Conservation (phyloP, 2,888 invertebrate species). For the Pammene aurita region DNA sequence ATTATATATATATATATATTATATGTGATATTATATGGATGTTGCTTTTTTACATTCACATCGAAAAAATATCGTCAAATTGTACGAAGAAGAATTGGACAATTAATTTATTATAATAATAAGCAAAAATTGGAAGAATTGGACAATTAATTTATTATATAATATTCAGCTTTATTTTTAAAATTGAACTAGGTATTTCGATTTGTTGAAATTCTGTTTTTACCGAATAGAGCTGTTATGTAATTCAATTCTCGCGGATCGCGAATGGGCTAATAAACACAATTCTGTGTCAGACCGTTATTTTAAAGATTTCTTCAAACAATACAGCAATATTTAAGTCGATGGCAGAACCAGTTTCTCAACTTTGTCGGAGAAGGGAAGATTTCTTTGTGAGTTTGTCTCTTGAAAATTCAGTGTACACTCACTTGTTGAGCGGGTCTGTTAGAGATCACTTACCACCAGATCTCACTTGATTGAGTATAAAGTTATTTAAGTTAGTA, state of each 20-base stretch:
- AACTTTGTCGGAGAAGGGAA: constrained; percentile 6
- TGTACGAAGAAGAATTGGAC: no score
- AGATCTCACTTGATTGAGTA: neutral
- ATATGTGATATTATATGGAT: no score
- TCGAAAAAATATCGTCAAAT: no score
- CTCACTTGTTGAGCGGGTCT: constrained; percentile 63
- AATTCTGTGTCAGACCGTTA: neutral
- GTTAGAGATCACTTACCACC: constrained; percentile 3
- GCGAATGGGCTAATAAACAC: constrained; percentile 7
- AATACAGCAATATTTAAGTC: constrained; percentile 17
- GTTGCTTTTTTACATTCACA: no score
- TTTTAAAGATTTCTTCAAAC: neutral
- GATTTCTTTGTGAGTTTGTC: constrained; percentile 7
- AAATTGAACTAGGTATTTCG: neutral
- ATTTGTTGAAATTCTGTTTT: neutral
- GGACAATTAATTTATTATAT: neutral
- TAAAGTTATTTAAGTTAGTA: no score
- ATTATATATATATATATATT: no score
- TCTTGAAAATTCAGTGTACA: constrained; percentile 23
- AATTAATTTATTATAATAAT: no score
- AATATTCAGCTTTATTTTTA: neutral
- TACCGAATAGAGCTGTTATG: neutral
- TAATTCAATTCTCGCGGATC: constrained; percentile 9
- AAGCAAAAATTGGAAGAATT: no score
- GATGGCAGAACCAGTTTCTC: neutral